Conservation (phyloP, 2,797 vertebrate genomes). For the Erpetoichthys calabaricus region DNA sequence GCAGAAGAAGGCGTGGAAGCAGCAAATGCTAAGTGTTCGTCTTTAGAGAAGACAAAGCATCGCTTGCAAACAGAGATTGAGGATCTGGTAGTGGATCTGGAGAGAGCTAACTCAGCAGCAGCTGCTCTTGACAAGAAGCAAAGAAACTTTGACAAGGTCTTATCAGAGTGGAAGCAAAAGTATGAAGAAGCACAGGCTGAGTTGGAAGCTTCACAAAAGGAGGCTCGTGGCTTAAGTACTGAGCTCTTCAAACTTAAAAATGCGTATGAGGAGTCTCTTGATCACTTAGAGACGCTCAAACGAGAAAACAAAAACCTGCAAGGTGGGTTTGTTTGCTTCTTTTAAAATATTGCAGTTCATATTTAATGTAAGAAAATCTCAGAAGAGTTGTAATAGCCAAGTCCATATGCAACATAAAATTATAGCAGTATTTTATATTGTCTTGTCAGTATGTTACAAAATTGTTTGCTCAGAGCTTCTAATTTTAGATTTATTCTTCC, state of each 20-base stretch:
- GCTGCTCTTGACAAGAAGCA: conserved; percentile 81
- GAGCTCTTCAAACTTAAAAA: conserved; percentile 88
- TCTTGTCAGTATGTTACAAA: not conserved
- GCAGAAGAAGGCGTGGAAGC: conserved; percentile 73
- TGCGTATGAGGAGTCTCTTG: conserved; percentile 73
- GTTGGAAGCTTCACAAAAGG: conserved; percentile 73
- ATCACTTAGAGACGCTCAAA: conserved; percentile 75
- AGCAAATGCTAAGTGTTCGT: conserved; percentile 76
- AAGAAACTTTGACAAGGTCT: conserved; percentile 72
- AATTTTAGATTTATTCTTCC: conserved; percentile 2
- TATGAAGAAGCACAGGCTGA: conserved; percentile 76
- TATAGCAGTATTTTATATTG: no score
- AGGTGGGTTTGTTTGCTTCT: conserved; percentile 36
- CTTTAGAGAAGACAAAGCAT: conserved; percentile 85
- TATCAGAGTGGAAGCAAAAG: conserved; percentile 76
- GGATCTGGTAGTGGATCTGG: conserved; percentile 73
- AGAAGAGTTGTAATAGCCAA: not conserved
- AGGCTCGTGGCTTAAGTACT: conserved; percentile 69
- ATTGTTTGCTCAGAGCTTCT: not conserved
- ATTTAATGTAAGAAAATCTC: no score
- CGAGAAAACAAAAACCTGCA: conserved; percentile 90
- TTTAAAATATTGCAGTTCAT: no score
- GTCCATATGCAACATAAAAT: not conserved
- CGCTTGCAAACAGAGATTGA: conserved; percentile 82
- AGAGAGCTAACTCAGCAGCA: conserved; percentile 64